Evolutionary conservation across 1,140 invertebrate species (phyloP), one percentile per base, ranked within the genome.

Genomic region (Tribolium madens): DNA sequence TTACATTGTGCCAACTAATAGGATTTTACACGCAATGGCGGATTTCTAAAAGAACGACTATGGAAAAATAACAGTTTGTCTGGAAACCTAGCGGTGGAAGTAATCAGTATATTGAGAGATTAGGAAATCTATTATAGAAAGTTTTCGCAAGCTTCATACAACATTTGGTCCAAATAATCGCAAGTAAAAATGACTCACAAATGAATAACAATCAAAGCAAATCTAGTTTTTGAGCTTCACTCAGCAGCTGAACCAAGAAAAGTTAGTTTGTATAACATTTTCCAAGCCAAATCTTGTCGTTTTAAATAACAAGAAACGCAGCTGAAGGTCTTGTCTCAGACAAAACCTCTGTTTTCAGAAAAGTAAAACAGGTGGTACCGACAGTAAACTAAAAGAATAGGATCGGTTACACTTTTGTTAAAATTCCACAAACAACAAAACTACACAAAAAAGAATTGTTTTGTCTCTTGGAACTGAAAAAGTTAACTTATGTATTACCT

Each of bases 21-120:
- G 81, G 81, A 82, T 82, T 82, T 82, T 73, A 79, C 79, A 78
- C 78, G 73, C 74, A 79, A 74, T 82, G 77, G 74, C 73, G 77
- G 80, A 77, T 79, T 76, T 81, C 57, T 33, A 7, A 31, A 21
- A 36, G 18, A 12, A 33, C 57, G n/a, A 10, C 18, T 64, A 17
- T 64, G 14, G 12, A 64, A 64, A 64, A 64, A 64, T 64, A 64
- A 64, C 57, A 57, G 52, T 57, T 57, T 57, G 52, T 21, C 52
- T 57, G 52, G 7, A 64, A 64, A 64, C 26, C 26, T 64, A 10
- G 26, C 57, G 57, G 57, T 14, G 57, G 57, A 64, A 64, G 57
- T 64, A 64, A 64, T 33, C 18, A 64, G 57, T 26, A 64, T 33
- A 64, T 64, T 64, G 57, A 64, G 31, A 64, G 57, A 64, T 64